Conservation (phyloP, 2,797 vertebrate genomes). For the Aselliscus stoliczkanus region DNA sequence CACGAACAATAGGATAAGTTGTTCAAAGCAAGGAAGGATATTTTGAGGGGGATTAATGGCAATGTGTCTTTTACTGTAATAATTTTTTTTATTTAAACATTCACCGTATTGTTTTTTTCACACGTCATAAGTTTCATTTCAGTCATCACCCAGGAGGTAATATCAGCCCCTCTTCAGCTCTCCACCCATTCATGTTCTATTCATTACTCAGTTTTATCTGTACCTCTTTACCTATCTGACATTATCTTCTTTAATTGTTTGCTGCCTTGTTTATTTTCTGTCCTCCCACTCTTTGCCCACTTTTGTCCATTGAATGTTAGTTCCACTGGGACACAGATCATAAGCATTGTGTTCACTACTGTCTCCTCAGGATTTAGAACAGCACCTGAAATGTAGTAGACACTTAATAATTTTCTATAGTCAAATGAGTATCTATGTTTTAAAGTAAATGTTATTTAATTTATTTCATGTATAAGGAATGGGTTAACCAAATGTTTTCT, state of each 20-base stretch:
- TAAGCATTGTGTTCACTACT: not conserved
- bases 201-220: constrained; percentile 5
- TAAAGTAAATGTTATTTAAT: constrained; percentile 28
- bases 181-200: not conserved
- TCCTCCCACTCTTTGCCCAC: not conserved
- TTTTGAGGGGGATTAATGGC: too few relatives aligned
- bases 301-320: not conserved
- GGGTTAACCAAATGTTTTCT: not conserved
- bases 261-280: constrained; percentile 9
- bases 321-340: not conserved
- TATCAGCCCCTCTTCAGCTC: not conserved
- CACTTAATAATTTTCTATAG: constrained; percentile 1
- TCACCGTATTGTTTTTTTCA: too few relatives aligned
- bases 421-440: not conserved
- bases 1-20: too few relatives aligned
- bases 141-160: not conserved
- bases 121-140: not conserved
- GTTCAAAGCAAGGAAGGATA: too few relatives aligned
- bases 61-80: too few relatives aligned
- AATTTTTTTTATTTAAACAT: too few relatives aligned
- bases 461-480: constrained; percentile 19
- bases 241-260: constrained; percentile 16
- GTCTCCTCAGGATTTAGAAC: not conserved
- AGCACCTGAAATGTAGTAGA: not conserved
- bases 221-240: not conserved